Evolutionary conservation across 2,888 invertebrate species (phyloP).

Genomic region (Lomographa bimaculata): DNA sequence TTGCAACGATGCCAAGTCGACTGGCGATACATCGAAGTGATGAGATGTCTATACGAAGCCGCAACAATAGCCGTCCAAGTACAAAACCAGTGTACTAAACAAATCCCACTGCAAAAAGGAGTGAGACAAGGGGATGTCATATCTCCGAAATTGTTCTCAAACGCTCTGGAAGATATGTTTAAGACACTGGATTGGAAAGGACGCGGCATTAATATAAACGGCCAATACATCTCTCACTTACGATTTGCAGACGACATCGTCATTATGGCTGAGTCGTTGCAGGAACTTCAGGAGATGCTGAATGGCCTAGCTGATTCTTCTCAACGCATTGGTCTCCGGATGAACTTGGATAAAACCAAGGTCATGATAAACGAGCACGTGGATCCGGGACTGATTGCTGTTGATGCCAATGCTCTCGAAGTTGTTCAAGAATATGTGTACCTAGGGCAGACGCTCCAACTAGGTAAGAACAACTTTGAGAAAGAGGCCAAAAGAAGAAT

Average conservation of each 20-base stretch:
- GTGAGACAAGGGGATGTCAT: constrained; percentile 10
- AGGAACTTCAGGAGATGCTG: neutral
- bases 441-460: neutral
- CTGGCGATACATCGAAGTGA: constrained; percentile 9
- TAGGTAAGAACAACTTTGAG: neutral
- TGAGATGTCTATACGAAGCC: constrained; percentile 3
- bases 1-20: constrained; percentile 10
- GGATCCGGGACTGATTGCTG: too few species aligned
- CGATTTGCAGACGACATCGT: neutral
- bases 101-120: neutral
- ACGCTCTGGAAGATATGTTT: constrained; percentile 5
- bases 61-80: neutral
- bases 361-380: neutral
- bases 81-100: too few species aligned
- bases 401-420: too few species aligned
- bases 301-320: neutral
- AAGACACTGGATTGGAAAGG: constrained; percentile 3
- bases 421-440: too few species aligned
- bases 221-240: too few species aligned
- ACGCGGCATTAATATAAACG: too few species aligned
- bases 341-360: neutral
- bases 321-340: neutral
- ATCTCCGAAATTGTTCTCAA: constrained; percentile 9
- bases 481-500: constrained; percentile 11
- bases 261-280: neutral